Evolutionary conservation across 2,888 invertebrate genomes (phyloP), one percentile per base, ranked within the genome.

Genomic region (Agonopterix arenella): DNA sequence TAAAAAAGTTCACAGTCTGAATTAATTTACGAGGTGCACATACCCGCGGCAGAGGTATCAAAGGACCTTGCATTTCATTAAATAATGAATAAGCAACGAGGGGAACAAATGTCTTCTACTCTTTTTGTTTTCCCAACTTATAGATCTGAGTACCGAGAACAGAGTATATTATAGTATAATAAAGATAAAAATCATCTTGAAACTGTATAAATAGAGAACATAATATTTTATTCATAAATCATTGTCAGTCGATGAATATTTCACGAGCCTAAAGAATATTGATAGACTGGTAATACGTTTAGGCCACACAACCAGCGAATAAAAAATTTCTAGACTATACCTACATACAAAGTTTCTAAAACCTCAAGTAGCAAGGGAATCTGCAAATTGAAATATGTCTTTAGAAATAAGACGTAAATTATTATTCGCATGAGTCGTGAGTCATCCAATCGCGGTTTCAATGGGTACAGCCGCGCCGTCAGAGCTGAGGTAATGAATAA

Each of bases 1-100:
- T 28, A 28, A 28, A 28, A 28, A 28, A 28, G 28, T 28, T 28
- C 28, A 18, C 18, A 28, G 28, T 28, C 28, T 28, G 28, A 28
- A 28, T 28, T 28, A 28, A 28, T 28, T 28, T 28, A 28, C 28
- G 5, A 28, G 28, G 28, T 36, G 49, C 49, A 57, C 45, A 55
- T 53, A 37, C 28, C 28, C 5, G 13, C 45, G 51, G 53, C 47
- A 49, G 52, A 57, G 51, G 49, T 52, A 53, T 53, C 46, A 55
- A 52, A 55, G 52, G 46, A 50, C 56, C 50, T 60, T 53, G 53
- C 51, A 59, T 60, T 49, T 54, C 16, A 59, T 61, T 57, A 54
- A 53, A 45, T 51, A 36, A 46, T 46, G 36, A 46, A 46, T 46
- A 36, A 46, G 11, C 36, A 11, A 37, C 40, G n/a, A 11, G 28